Evolutionary conservation across 2,888 invertebrate species (phyloP), one percentile per base, ranked within the genome.

Genomic region (Plebejus argus): DNA sequence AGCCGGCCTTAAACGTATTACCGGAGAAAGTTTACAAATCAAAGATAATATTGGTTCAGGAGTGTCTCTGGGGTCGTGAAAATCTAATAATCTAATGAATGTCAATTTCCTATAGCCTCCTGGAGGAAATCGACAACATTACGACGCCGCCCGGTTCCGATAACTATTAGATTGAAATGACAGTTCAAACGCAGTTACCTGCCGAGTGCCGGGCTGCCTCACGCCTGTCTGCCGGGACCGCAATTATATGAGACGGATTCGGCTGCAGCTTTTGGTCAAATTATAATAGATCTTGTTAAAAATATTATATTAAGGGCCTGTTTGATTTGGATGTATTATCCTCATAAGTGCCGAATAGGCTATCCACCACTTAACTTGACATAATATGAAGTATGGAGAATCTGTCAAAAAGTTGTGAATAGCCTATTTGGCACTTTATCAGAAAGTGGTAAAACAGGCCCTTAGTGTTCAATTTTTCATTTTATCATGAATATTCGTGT

Each of bases 61-160:
- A 80, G 79, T 80, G 81, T 81, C 81, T 76, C 78, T 76, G 18
- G 76, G 75, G 75, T 39, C 35, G 35, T 70, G 76, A 35, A 70
- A 77, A 75, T 80, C 79, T 81, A 81, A 84, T 83, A 85, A 84
- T 82, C 83, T 82, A 86, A 85, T 86, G 85, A 84, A 86, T 85
- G 85, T 83, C 86, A 85, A 87, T 88, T 88, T 88, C 86, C 85
- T 78, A 76, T 81, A 81, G 83, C 81, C 77, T 80, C 76, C 70
- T 80, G 53, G 49, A 74, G 80, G 79, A 85, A 83, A 84, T 85
- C 81, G 83, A 77, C 79, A 76, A 77, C 78, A 78, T 81, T 79
- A 84, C 82, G 80, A 83, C 81, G 71, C 76, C 78, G 61, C 76
- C 85, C 83, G 85, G 81, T 83, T 82, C 82, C 81, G 81, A 56